Base-by-base conservation (phyloP, 1,140 invertebrate genomes). In the Zaprionus inermis region DNA sequence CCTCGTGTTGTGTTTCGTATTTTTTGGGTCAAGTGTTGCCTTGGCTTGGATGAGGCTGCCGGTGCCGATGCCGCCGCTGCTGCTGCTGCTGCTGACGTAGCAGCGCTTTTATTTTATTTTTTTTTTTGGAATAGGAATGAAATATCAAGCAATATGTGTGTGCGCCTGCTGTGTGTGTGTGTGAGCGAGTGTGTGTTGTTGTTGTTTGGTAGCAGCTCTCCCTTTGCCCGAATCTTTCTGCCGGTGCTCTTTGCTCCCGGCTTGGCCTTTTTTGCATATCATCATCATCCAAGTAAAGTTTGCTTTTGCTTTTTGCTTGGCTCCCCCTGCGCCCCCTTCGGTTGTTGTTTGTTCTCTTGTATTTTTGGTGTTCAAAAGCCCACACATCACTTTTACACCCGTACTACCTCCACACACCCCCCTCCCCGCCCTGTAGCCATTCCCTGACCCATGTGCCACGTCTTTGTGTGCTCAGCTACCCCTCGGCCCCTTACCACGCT, bases 381-480 rank as follows among this genome's bases (percentile, higher is more conserved):
- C 83, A 83, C 83, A 86, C 83, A 86, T 82, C 83, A 86, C 83
- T 89, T 88, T 83, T 80, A 54, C 74, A 70, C 64, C 60, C n/a
- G 16, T 38, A 44, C 77, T n/a, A n/a, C 46, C 46, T 67, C 46
- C 52, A 36, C 41, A 28, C 80, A 55, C 60, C 30, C 30, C 20
- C 72, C 51, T 32, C 59, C 49, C 22, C 16, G 66, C 68, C 10
- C 58, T 44, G 28, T 28, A 28, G 5, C 24, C 46, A 36, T 41
- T 5, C 22, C 46, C 68, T 64, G 46, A 60, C 58, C 68, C 41
- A 60, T 59, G 16, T 76, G 59, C 49, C 59, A n/a, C 14, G 68
- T 60, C 51, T 66, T 44, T 67, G 51, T 61, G 51, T 59, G 11
- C 61, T 57, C 70, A 14, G 32, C 14, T 9, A 10, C 36, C 41